Percentiles rank a stretch among this genome's conserved stretches.
These are phyloP conservation scores for Mystacides longicornis DNA, from an alignment of 2,888 invertebrate species.

Conservation along the genomic window DNA sequence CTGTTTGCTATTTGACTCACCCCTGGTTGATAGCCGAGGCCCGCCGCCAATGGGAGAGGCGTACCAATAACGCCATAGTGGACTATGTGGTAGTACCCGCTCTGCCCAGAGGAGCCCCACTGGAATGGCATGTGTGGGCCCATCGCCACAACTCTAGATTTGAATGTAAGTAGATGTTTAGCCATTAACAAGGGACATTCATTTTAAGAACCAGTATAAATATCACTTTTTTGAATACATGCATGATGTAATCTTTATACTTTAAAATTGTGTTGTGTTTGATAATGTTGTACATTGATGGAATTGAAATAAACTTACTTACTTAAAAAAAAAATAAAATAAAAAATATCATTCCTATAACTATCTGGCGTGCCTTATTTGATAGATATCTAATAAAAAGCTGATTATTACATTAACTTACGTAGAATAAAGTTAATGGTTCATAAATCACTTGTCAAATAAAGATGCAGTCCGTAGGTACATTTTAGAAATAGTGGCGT, in stretches of 20 bases:
- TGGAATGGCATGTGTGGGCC: slow-evolving; percentile 94
- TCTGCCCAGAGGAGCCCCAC: slow-evolving; percentile 70
- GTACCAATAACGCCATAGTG: slow-evolving; percentile 79
- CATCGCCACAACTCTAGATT: slow-evolving; percentile 81
- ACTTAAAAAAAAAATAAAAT: too few species aligned
- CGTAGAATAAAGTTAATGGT: too few species aligned
- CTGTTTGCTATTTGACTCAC: slow-evolving; percentile 80
- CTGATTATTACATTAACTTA: too few species aligned
- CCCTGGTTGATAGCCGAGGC: slow-evolving; percentile 64
- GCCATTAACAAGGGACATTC: too few species aligned
- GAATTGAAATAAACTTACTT: too few species aligned
- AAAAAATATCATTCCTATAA: too few species aligned
- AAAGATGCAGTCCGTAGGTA: too few species aligned
- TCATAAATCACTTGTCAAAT: too few species aligned
- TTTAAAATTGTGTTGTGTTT: not conserved
- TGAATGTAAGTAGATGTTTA: slow-evolving; percentile 78
- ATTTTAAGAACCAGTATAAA: too few species aligned
- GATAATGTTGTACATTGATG: not conserved
- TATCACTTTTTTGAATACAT: not conserved
- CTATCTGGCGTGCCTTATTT: too few species aligned
- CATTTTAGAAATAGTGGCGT: too few species aligned
- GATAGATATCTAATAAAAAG: too few species aligned
- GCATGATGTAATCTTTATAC: not conserved
- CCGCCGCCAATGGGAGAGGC: slow-evolving; percentile 71
- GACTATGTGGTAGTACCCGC: slow-evolving; percentile 79